Base-by-base conservation (phyloP, 2,113 vertebrate genomes). In the Raja brachyura region DNA sequence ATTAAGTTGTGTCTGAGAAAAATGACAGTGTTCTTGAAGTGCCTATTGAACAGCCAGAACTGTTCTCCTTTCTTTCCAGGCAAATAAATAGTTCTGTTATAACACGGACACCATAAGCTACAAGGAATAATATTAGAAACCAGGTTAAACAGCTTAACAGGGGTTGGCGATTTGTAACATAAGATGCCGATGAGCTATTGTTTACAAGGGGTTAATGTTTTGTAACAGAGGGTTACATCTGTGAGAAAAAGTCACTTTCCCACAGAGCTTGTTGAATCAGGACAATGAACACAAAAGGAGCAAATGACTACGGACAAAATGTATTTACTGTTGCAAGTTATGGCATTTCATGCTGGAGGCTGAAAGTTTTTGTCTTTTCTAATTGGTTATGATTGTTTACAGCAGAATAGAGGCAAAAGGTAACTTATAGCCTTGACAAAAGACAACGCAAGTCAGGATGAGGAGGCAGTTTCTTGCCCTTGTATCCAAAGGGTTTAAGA, bases 231-330 rank as follows among this genome's bases (percentile, higher is more conserved):
- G 90, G 90, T 73, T 92, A 92, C 90, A 92, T 92, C 90, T 92
- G 90, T 92, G 90, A 92, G 90, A 92, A 92, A 92, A 92, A 92
- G 90, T 92, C 33, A 73, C 90, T 92, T 92, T 92, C 90, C 90
- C 90, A 92, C 90, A 92, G 18, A 92, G 88, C 88, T 68, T 70
- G 56, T 70, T 70, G 90, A 92, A 92, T 92, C 33, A 73, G 33
- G 90, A 92, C 90, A 92, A 92, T 92, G 90, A 92, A 73, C 54
- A 92, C 90, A 92, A 92, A 92, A 92, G 90, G 39, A 25, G 66
- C 90, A 92, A 92, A 74, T 92, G 22, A 92, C 90, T 92, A 92
- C 33, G 90, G 73, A 92, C 90, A 92, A 92, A 73, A 68, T 92
- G 73, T 92, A 92, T 92, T 92, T 92, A 92, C 90, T 92, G 90